Evolutionary conservation across 2,113 vertebrate genomes (phyloP), one percentile per base, ranked within the genome.

Genomic region (Gopherus evgoodei): DNA sequence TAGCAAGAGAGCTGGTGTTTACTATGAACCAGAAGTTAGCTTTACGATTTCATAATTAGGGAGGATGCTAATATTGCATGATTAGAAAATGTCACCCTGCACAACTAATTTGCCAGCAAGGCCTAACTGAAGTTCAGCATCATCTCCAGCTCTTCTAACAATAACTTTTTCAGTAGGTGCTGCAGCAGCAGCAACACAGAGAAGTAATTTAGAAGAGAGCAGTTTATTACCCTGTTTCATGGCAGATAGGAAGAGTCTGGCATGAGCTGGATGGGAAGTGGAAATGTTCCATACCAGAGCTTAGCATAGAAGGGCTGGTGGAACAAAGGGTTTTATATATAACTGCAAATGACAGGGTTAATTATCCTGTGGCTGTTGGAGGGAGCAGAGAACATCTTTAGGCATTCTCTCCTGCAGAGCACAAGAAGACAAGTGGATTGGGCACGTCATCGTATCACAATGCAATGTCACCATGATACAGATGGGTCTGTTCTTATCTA

Each of bases 31-130:
- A 94, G 95, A 96, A 95, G 94, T 93, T 92, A 97, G 90, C 93
- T 83, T 95, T 95, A 98, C 96, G 94, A 95, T 97, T 96, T 97
- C 96, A 94, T 98, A 98, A 98, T 98, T 96, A 97, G 95, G 97
- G 96, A 97, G 96, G 96, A 95, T 98, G 97, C 92, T 98, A 97
- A 98, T 98, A 91, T 96, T 97, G 95, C 88, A 82, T 98, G 98
- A 98, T 98, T 98, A 97, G 97, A 97, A 98, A 98, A 98, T 98
- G 98, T 98, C 97, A 97, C 94, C 97, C 96, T 95, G 96, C 6
- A 86, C 97, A 97, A 98, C 96, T 97, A 97, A 98, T 98, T 98
- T 97, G 93, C 84, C 89, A 94, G 84, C 59, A 89, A 96, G 96
- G 88, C 91, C 96, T 98, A 96, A 98, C 96, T 98, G 98, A 97